Evolutionary conservation across 2,797 vertebrate genomes (phyloP), one percentile per base, ranked within the genome.

Genomic region (Poeciliopsis gracilis): DNA sequence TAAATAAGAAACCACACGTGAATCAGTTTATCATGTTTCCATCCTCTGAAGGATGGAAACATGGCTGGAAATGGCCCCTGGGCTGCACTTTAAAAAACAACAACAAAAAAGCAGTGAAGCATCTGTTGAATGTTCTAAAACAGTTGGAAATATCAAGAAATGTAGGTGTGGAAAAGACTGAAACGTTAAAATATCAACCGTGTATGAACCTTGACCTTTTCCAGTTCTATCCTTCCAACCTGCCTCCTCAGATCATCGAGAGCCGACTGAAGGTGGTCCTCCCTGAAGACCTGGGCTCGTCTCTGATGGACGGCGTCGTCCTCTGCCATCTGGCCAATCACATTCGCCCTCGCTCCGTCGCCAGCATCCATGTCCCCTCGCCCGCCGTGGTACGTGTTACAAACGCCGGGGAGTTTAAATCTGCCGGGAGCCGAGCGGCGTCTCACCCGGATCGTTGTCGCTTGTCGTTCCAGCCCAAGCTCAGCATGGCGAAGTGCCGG

Each of bases 401-500:
- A 5, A 57, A 20, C 30, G 11, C 51, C 57, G 18, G 4, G 25
- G 1, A 6, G 9, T 74, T 30, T 76, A 41, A 23, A 75, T 47
- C 49, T 12, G 59, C 20, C 15, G 10, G 0, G 15, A 36, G 38
- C n/a, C 13, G 1, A 41, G 20, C 20, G 49, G 20, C 11, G 1
- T 1, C 41, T 30, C 45, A 18, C 36, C 12, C 18, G 23, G 47
- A 41, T 61, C 10, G 5, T 47, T 49, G 13, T 18, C 82, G 38
- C 46, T 73, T 84, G 28, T 83, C 18, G 36, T 78, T 87, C 10
- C 94, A 99, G 98, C 98, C 98, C 86, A 98, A 97, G 94, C 97
- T 99, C 89, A 98, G 98, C 91, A 99, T 99, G 98, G 98, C 98
- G 85, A 99, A 99, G 91, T 98, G 98, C 95, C 96, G 98, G 86